phyloP scores from a whole-genome alignment of 2,797 vertebrate genomes.

The Spinus pinus region DNA sequence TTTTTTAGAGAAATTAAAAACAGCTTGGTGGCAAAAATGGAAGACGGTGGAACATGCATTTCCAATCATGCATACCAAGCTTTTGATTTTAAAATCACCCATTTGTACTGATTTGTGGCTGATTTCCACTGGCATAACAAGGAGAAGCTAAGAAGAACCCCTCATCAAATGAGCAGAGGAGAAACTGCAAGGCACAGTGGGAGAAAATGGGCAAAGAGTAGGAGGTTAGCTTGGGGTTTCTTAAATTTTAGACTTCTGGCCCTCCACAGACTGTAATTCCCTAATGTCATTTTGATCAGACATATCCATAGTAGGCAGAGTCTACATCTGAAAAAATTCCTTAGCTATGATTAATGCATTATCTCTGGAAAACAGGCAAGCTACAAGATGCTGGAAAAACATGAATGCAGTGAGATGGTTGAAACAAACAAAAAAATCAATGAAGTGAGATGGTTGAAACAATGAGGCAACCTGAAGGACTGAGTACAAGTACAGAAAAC shows the following conservation, averaged over 20 bases:
- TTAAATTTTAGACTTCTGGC: background rate
- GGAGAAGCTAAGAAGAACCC: background rate
- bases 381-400: background rate
- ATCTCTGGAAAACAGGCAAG: background rate
- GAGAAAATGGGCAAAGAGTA: background rate
- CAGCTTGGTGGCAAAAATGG: background rate
- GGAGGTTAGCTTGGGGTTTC: background rate
- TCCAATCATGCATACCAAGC: background rate
- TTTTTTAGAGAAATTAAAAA: background rate
- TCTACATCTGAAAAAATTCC: slow-evolving; percentile 6
- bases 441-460: background rate
- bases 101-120: background rate
- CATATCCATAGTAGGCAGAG: background rate
- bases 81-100: background rate
- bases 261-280: background rate
- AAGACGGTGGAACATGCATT: background rate
- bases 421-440: background rate
- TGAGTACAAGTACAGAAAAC: background rate
- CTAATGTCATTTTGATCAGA: background rate
- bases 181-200: background rate
- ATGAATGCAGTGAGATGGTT: background rate
- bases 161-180: background rate
- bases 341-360: background rate
- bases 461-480: background rate
- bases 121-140: background rate